These are phyloP conservation scores for Anser brachyrhynchus DNA, from an alignment of 2,113 vertebrate genomes.

Conservation along the genomic window DNA sequence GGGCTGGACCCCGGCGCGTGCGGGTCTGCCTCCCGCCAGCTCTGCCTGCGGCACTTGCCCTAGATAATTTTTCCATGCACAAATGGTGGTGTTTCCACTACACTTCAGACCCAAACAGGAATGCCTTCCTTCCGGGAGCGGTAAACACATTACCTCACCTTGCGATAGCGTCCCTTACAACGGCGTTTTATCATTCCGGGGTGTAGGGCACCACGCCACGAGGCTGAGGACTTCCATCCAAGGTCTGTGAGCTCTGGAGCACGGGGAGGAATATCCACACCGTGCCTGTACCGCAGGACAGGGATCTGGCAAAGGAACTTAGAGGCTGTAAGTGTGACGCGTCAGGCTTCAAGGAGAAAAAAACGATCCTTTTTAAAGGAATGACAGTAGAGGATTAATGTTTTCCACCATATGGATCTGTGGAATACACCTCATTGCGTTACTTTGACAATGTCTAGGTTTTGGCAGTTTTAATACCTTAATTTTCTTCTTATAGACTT, in stretches of 20 bases:
- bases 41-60: background rate
- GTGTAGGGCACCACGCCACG: fast-evolving
- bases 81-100: background rate
- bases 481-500: background rate
- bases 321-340: fast-evolving
- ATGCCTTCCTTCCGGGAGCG: background rate
- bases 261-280: fast-evolving
- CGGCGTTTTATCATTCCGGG: fast-evolving
- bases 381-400: background rate
- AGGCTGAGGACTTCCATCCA: background rate
- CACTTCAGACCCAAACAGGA: conserved; percentile 11
- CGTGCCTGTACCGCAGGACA: fast-evolving
- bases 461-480: background rate
- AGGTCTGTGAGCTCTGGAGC: background rate
- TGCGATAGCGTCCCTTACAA: background rate
- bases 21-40: background rate
- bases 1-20: fast-evolving
- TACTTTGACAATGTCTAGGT: background rate
- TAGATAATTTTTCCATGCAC: background rate
- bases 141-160: conserved; percentile 9
- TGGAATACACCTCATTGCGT: background rate
- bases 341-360: background rate
- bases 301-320: background rate
- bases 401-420: background rate
- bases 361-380: background rate